Base-by-base conservation (phyloP, 2,888 invertebrate genomes). In the Lypha dubia region DNA sequence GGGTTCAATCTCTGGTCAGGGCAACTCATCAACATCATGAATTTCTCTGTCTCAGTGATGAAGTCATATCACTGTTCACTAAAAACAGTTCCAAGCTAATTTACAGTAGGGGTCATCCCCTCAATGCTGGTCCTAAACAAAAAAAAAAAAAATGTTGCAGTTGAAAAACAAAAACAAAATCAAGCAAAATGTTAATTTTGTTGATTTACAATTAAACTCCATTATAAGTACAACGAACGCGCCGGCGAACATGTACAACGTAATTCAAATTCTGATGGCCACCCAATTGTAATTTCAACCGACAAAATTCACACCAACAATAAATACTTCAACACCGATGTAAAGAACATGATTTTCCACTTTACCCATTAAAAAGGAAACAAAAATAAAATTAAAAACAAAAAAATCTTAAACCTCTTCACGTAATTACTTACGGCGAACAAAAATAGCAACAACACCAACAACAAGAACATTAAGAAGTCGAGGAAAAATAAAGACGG, bases 321-420 rank as follows among this genome's bases (percentile, higher is more conserved):
- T 84, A 84, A 84, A 84, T 84, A 84, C 81, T 84, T 84, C 84
- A 84, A 84, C 84, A 70, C 84, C 84, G 68, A 79, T 81, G 84
- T 81, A 81, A 74, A 73, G 77, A 79, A 84, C 84, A 84, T 84
- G 84, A 84, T 81, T 84, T 81, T 84, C 84, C 81, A 81, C 84
- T 84, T 84, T 79, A 60, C 49, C 56, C 24, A 24, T 11, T 62
- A 68, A 58, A n/a, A 20, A 7, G 7, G 3, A 49, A 1, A 49
- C 17, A 9, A 22, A 46, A 24, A 35, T 11, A 46, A 35, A 20
- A 41, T 28, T 5, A 8, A 56, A 35, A 20, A 44, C 3, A 65
- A 46, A 75, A 44, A 77, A 58, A 60, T 22, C 41, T 15, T 15
- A 56, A 65, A 63, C 65, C 58, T 71, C 58, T 76, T 65, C 60